A percentile compares a stretch with the other conserved stretches of the same genome.
Evolutionary conservation across 2,888 invertebrate genomes (phyloP).

Genomic region (Cetonia aurata): DNA sequence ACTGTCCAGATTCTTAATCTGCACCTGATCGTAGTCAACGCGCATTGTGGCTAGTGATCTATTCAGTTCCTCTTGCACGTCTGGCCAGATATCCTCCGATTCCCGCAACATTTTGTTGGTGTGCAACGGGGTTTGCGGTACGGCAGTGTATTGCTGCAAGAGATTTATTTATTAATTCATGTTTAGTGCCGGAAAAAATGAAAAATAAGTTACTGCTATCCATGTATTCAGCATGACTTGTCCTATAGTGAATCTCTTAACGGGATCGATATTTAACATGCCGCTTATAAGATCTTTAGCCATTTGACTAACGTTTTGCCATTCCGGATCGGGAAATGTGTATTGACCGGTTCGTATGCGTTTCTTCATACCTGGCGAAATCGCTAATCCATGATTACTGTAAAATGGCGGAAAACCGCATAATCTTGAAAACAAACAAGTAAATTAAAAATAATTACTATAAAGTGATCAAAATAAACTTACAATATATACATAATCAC

Average conservation of each 20-base stretch:
- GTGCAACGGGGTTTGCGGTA: constrained; percentile 95
- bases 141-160: constrained; percentile 77
- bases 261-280: constrained; percentile 95
- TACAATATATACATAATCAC: constrained; percentile 99
- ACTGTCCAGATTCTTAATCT: constrained; percentile 92
- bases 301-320: constrained; percentile 93
- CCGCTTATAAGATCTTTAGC: constrained; percentile 96
- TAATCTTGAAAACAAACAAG: constrained; percentile 68
- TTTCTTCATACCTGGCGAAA: constrained; percentile 99
- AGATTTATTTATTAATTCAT: constrained; percentile 35
- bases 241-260: constrained; percentile 88
- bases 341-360: constrained; percentile 96
- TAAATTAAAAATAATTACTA: neutral
- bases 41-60: constrained; percentile 97
- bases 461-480: constrained; percentile 62
- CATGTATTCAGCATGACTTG: constrained; percentile 90
- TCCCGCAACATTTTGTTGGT: constrained; percentile 91
- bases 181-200: too few species aligned
- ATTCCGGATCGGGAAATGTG: constrained; percentile 96
- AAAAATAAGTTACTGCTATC: constrained; percentile 78
- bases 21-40: constrained; percentile 96
- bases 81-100: constrained; percentile 94
- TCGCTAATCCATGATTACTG: constrained; percentile 96
- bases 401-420: constrained; percentile 99
- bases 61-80: constrained; percentile 99